phyloP scores from a whole-genome alignment of 2,113 vertebrate species.

The Corythornis cristatus region DNA sequence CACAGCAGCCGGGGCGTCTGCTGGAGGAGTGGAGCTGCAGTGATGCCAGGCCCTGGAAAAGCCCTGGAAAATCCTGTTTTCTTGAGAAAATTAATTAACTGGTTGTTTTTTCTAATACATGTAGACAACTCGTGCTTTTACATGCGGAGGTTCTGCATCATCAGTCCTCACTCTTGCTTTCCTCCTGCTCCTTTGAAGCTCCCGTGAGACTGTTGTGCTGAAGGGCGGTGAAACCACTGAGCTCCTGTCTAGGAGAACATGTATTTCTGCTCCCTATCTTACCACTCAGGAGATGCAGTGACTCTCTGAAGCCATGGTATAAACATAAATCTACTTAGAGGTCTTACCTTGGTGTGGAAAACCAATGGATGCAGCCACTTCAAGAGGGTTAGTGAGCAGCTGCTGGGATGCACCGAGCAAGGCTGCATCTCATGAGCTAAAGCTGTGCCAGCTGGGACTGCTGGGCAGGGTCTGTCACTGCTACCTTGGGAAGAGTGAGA shows the following conservation, averaged over 20 bases:
- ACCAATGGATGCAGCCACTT: background rate
- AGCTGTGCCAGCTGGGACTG: background rate
- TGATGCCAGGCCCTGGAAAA: background rate
- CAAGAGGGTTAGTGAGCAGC: rapidly evolving
- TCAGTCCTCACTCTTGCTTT: background rate
- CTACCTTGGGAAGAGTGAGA: background rate
- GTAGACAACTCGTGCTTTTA: background rate
- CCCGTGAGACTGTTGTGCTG: background rate
- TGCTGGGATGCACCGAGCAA: background rate
- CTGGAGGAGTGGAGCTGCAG: background rate
- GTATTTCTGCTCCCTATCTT: background rate
- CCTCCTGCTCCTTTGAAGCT: background rate
- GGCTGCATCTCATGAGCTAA: background rate
- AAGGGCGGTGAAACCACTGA: background rate
- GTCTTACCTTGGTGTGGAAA: background rate
- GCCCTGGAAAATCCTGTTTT: background rate
- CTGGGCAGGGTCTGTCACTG: background rate
- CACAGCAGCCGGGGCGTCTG: background rate
- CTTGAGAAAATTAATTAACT: conserved; percentile 17
- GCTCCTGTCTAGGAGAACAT: background rate
- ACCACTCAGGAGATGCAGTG: rapidly evolving
- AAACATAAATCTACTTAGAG: background rate
- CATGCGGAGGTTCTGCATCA: background rate
- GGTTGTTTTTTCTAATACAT: background rate
- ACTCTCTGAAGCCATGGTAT: rapidly evolving